Percentiles rank a stretch among this genome's conserved stretches.
Conservation (phyloP, 2,797 vertebrate species). For the Coregonus ussuriensis region DNA sequence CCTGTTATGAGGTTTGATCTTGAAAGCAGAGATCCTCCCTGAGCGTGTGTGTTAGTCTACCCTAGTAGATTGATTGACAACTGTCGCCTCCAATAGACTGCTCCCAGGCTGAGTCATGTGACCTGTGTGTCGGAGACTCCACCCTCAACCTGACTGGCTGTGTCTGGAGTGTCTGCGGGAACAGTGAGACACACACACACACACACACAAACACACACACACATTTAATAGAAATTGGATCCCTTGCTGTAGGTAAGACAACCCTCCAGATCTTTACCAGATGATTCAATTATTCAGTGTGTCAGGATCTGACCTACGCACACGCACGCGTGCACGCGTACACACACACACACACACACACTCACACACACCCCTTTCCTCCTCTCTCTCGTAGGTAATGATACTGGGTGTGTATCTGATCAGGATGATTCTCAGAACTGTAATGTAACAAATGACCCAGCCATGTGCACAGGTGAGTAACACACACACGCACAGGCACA, state of each 20-base stretch:
- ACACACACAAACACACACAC: slow-evolving; percentile 29
- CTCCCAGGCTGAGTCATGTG: slow-evolving; percentile 73
- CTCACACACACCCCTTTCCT: neutral
- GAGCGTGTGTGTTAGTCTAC: slow-evolving; percentile 6
- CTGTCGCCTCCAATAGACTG: slow-evolving; percentile 59
- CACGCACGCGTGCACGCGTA: neutral
- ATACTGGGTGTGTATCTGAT: slow-evolving; percentile 10
- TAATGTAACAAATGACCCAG: slow-evolving; percentile 4
- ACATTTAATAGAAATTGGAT: slow-evolving; percentile 72
- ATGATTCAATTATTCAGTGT: slow-evolving; percentile 76
- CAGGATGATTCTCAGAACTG: slow-evolving; percentile 9
- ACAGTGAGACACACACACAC: slow-evolving; percentile 58
- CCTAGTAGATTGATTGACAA: slow-evolving; percentile 37
- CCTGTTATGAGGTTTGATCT: neutral
- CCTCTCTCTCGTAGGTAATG: slow-evolving; percentile 10
- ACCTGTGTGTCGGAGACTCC: slow-evolving; percentile 74
- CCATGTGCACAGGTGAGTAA: slow-evolving; percentile 26
- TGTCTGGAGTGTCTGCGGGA: slow-evolving; percentile 76
- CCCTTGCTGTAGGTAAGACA: slow-evolving; percentile 64
- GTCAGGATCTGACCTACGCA: slow-evolving; percentile 28
- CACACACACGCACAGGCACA: slow-evolving; percentile 16
- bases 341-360: neutral
- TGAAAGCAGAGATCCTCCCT: neutral
- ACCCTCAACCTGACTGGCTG: slow-evolving; percentile 77
- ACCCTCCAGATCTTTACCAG: slow-evolving; percentile 60